These are phyloP conservation scores for Pseudococcus longispinus DNA, from an alignment of 2,888 invertebrate genomes.

Conservation along the genomic window DNA sequence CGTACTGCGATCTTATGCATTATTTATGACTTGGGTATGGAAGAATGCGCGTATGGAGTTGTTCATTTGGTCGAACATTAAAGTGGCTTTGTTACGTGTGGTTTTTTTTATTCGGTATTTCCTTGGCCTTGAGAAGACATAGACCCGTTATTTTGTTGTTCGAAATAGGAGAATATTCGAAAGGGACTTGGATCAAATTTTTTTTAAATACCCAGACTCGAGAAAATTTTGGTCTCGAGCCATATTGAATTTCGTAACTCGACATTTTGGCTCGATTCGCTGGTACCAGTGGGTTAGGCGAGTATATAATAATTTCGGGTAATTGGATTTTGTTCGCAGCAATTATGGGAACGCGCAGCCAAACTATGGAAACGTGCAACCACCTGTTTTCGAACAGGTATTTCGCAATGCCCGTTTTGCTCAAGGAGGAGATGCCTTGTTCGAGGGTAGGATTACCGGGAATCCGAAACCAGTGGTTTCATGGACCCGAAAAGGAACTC, in stretches of 20 bases:
- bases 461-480: constrained; percentile 90
- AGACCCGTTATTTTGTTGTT: not conserved
- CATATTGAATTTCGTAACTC: not conserved
- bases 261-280: not conserved
- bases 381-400: constrained; percentile 94
- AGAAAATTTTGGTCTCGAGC: not conserved
- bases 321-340: constrained; percentile 1
- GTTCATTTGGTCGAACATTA: not conserved
- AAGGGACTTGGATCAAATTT: not conserved
- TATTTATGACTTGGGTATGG: constrained; percentile 34
- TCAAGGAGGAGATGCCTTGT: constrained; percentile 90
- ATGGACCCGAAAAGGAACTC: constrained; percentile 87
- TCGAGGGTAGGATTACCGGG: constrained; percentile 89
- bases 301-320: not conserved
- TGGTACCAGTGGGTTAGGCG: not conserved
- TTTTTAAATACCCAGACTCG: not conserved
- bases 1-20: not conserved
- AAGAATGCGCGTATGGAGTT: constrained; percentile 17
- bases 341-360: constrained; percentile 68
- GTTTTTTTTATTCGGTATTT: not conserved
- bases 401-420: constrained; percentile 94
- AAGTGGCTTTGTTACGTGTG: not conserved
- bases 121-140: constrained; percentile 5
- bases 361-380: too few species aligned
- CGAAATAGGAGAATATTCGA: not conserved